Conservation (phyloP, 2,113 vertebrate genomes). For the Pelmatolapia mariae region DNA sequence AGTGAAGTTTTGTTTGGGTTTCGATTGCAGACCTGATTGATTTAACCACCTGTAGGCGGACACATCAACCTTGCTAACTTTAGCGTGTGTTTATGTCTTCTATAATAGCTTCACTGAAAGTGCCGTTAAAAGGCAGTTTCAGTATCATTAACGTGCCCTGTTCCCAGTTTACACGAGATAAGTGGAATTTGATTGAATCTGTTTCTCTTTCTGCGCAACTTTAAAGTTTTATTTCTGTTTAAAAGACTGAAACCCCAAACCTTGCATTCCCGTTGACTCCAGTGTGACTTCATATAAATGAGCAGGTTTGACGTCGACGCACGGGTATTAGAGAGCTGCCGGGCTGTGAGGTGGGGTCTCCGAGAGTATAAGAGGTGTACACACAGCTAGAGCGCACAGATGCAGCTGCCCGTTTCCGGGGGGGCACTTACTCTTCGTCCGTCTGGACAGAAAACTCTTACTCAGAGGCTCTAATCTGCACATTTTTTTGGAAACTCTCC, state of each 20-base stretch:
- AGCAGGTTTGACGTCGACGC: constrained; percentile 10
- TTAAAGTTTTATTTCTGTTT: background rate
- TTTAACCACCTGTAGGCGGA: background rate
- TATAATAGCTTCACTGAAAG: background rate
- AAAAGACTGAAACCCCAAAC: background rate
- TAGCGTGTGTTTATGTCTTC: background rate
- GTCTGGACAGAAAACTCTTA: background rate
- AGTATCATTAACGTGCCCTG: background rate
- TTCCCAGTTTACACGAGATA: background rate
- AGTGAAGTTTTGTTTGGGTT: background rate
- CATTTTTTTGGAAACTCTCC: background rate
- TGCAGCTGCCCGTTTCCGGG: background rate
- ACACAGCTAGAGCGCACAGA: background rate
- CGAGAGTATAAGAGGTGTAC: background rate
- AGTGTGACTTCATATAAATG: background rate
- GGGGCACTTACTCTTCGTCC: background rate
- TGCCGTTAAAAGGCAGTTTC: background rate
- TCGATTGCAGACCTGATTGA: background rate
- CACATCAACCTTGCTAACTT: background rate
- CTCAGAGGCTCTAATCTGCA: background rate
- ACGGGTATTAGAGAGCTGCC: background rate
- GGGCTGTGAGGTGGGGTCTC: background rate
- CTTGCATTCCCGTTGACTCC: background rate
- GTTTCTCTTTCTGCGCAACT: background rate
- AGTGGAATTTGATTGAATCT: background rate